Evolutionary conservation across 2,797 vertebrate species (phyloP), one percentile per base, ranked within the genome.

Genomic region (Aplochiton taeniatus): DNA sequence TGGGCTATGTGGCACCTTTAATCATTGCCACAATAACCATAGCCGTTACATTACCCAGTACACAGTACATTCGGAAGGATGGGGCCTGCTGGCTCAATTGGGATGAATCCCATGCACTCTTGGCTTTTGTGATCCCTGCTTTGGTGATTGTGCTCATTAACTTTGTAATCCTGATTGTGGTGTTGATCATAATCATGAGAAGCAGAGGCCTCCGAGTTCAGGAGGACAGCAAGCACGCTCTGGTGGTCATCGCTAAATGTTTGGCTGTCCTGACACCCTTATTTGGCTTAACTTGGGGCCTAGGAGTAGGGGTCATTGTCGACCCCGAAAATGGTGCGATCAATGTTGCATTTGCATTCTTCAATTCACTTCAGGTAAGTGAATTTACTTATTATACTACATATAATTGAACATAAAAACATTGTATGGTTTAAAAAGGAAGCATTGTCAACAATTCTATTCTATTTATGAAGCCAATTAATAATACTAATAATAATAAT

Each of bases 221-320:
- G 1, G 68, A 77, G 1, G 88, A 90, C 16, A 94, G 96, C 41
- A 94, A 58, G 61, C 89, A 80, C 13, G 80, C 84, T 31, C 60
- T 96, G 0, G 48, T 91, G 65, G 92, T 95, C 56, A 92, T 97
- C 55, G 74, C 73, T 45, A 93, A 95, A 84, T 93, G 92, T 51
- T 82, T 98, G 11, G 90, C 91, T 9, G 89, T 98, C 69, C 87
- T 98, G 75, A 97, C 95, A 0, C 95, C 96, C 0, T 79, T 98
- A 7, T 85, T 98, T 68, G 96, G 96, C 53, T 87, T 97, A 56
- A 98, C 96, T 0, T 98, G 97, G 97, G 90, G 91, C 60, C 91
- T 98, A n/a, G 96, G 96, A 64, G 60, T 95, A 7, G 88, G 85
- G 71, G 86, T 65, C 41, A 18, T 91, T 68, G 0, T 11, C 0